Evolutionary conservation across 2,113 vertebrate genomes (phyloP).

Genomic region (Crotalus tigris): DNA sequence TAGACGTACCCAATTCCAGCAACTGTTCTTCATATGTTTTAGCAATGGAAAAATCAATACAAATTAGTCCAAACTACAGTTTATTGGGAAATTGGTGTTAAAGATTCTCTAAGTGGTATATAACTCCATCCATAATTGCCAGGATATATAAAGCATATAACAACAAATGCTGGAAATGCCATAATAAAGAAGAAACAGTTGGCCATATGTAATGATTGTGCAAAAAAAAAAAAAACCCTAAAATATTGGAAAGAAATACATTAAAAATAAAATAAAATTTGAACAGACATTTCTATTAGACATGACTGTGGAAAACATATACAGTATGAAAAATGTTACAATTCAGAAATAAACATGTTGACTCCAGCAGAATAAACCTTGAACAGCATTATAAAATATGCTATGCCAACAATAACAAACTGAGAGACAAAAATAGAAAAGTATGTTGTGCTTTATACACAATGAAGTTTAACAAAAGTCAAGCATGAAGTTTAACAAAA

Average conservation of each 20-base stretch:
- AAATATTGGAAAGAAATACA: not conserved
- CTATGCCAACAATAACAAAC: not conserved
- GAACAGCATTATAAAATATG: not conserved
- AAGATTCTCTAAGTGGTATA: not conserved
- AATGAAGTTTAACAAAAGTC: not conserved
- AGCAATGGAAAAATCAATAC: not conserved
- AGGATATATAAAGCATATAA: not conserved
- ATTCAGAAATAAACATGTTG: not conserved
- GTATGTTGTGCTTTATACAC: not conserved
- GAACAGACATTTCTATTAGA: not conserved
- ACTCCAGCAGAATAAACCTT: not conserved
- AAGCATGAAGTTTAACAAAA: not conserved
- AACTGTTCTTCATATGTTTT: not conserved
- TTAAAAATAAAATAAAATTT: not conserved
- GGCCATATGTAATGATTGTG: not conserved
- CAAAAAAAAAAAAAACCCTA: not conserved
- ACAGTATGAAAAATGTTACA: not conserved
- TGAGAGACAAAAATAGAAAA: not conserved
- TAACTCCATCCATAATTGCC: not conserved
- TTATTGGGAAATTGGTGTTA: not conserved
- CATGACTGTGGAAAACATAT: not conserved
- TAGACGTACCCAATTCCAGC: not conserved
- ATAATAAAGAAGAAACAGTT: not conserved
- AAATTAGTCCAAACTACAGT: not conserved
- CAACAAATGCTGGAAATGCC: not conserved